A percentile compares a stretch with the other conserved stretches of the same genome.
phyloP scores from a whole-genome alignment of 37 sponge, comb jelly and placozoan species.

The Corticium candelabrum region DNA sequence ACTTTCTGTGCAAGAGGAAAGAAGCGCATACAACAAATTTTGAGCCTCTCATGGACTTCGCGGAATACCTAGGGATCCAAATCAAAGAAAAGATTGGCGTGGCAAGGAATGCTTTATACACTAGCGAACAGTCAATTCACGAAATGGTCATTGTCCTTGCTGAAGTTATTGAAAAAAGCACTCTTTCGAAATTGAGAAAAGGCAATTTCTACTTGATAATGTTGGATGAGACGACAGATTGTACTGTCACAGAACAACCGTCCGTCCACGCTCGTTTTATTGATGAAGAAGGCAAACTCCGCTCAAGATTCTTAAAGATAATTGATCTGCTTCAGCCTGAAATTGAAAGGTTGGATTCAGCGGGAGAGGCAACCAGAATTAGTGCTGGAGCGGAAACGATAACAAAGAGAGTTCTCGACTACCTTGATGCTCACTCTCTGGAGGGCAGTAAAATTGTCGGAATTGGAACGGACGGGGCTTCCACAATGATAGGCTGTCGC shows the following conservation, averaged over 20 bases:
- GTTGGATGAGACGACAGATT: conserved; percentile 31
- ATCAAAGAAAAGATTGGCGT: neutral
- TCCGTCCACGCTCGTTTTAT: conserved; percentile 20
- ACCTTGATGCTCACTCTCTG: conserved; percentile 6
- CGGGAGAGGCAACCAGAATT: neutral
- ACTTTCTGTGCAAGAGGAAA: conserved; percentile 1
- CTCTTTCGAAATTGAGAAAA: neutral
- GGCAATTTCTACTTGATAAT: neutral
- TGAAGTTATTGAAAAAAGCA: neutral
- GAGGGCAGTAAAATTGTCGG: conserved; percentile 20
- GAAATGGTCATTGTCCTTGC: neutral
- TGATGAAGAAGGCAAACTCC: conserved; percentile 7
- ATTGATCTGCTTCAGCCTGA: conserved; percentile 25
- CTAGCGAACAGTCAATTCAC: conserved; percentile 3
- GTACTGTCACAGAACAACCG: conserved; percentile 27
- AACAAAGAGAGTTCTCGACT: conserved; percentile 14
- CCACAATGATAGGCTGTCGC: conserved; percentile 35
- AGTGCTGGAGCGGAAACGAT: conserved; percentile 6
- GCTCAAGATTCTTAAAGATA: conserved; percentile 16
- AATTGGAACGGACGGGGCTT: conserved; percentile 45
- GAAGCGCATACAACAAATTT: conserved; percentile 1
- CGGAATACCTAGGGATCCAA: neutral
- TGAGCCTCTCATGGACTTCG: neutral
- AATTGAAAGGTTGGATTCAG: conserved; percentile 9
- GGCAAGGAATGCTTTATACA: conserved; percentile 7